Conservation (phyloP, 1,140 invertebrate genomes). For the Zaprionus africanus region DNA sequence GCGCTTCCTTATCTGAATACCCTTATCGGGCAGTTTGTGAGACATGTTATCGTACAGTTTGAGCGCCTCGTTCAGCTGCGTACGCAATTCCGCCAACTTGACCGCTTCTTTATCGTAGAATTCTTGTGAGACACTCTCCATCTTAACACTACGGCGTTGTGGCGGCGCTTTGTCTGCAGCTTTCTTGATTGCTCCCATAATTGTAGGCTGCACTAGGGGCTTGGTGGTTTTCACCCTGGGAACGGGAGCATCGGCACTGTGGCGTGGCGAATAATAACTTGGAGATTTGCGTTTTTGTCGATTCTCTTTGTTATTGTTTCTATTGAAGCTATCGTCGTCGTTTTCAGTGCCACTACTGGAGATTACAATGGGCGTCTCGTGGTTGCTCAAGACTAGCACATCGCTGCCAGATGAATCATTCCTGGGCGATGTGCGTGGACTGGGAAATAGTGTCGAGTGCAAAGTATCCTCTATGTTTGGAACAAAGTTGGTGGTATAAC, state of each 20-base stretch:
- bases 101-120: slow-evolving; percentile 57
- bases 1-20: slow-evolving; percentile 63
- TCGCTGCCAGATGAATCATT: slow-evolving; percentile 63
- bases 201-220: slow-evolving; percentile 71
- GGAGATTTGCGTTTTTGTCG: background rate
- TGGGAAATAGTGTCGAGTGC: slow-evolving; percentile 63
- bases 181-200: slow-evolving; percentile 38
- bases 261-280: slow-evolving; percentile 26
- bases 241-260: slow-evolving; percentile 33
- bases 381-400: slow-evolving; percentile 64
- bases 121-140: slow-evolving; percentile 43
- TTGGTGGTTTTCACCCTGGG: slow-evolving; percentile 26
- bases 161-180: background rate
- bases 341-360: slow-evolving; percentile 59
- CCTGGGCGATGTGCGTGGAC: slow-evolving; percentile 24
- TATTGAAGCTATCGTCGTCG: slow-evolving; percentile 37
- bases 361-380: slow-evolving; percentile 65
- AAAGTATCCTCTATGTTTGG: slow-evolving; percentile 57
- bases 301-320: slow-evolving; percentile 43
- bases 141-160: background rate
- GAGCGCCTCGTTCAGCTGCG: slow-evolving; percentile 46
- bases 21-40: slow-evolving; percentile 68
- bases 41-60: slow-evolving; percentile 65
- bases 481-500: slow-evolving; percentile 65
- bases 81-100: slow-evolving; percentile 55